These are phyloP conservation scores for Drosophila sechellia DNA, from an alignment of 1,140 invertebrate species.

Conservation along the genomic window DNA sequence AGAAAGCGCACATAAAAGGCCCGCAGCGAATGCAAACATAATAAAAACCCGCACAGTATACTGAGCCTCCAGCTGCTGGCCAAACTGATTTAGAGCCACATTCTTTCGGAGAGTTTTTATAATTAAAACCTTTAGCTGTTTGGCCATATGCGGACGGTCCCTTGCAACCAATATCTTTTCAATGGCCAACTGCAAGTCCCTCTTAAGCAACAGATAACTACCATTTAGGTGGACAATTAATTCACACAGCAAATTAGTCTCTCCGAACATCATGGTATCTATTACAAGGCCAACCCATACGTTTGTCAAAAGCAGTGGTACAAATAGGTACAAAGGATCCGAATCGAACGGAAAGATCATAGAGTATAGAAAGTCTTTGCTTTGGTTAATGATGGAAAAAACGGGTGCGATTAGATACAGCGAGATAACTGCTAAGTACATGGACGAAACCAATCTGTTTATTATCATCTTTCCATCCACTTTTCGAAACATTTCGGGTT, in stretches of 20 bases:
- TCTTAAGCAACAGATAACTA: slow-evolving; percentile 56
- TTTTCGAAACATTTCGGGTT: slow-evolving; percentile 32
- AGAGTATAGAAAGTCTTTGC: slow-evolving; percentile 49
- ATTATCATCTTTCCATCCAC: slow-evolving; percentile 36
- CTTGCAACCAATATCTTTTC: slow-evolving; percentile 24
- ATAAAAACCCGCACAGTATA: slow-evolving; percentile 69
- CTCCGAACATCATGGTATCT: slow-evolving; percentile 61
- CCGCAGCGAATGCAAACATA: slow-evolving; percentile 66
- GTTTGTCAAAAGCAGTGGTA: slow-evolving; percentile 56
- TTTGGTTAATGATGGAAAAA: slow-evolving; percentile 30
- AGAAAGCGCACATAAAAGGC: slow-evolving; percentile 60
- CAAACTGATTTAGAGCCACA: slow-evolving; percentile 59
- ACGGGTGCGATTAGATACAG: slow-evolving; percentile 51
- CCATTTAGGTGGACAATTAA: slow-evolving; percentile 65
- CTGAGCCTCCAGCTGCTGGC: slow-evolving; percentile 51
- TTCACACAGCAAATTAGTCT: slow-evolving; percentile 60
- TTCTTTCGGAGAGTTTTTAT: slow-evolving; percentile 46
- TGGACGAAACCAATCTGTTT: slow-evolving; percentile 48
- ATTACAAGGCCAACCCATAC: slow-evolving; percentile 67
- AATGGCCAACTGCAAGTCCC: slow-evolving; percentile 35
- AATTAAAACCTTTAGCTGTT: slow-evolving; percentile 39
- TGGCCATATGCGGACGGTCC: slow-evolving; percentile 35
- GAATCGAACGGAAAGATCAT: slow-evolving; percentile 63
- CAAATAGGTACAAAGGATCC: slow-evolving; percentile 47
- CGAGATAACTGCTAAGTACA: slow-evolving; percentile 52